Conservation (phyloP, 2,888 invertebrate genomes). For the Mycogona germanica region DNA sequence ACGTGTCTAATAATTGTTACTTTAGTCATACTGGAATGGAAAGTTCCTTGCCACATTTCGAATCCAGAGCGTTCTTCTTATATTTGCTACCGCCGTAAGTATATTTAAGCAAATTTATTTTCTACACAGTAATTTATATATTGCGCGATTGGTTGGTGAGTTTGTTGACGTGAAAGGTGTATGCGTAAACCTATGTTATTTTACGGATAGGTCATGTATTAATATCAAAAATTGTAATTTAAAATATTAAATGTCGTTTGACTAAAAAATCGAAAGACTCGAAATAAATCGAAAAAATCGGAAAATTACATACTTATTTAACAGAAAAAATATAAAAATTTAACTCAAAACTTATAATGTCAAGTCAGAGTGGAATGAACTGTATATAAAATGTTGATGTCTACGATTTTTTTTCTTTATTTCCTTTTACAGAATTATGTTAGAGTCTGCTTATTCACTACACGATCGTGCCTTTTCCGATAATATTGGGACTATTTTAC, state of each 20-base stretch:
- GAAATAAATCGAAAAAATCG: too few relatives aligned
- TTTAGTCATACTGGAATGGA: slow-evolving; percentile 25
- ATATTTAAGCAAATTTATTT: not conserved
- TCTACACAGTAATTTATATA: not conserved
- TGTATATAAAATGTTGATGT: slow-evolving; percentile 5
- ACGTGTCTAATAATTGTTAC: not conserved
- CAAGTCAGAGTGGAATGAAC: too few relatives aligned
- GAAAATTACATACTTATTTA: too few relatives aligned
- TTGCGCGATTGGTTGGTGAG: not conserved
- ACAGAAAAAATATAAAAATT: too few relatives aligned
- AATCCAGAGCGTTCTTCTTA: slow-evolving; percentile 39
- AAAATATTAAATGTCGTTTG: too few relatives aligned
- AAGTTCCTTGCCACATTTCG: slow-evolving; percentile 29
- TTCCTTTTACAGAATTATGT: slow-evolving; percentile 35
- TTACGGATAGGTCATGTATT: too few relatives aligned
- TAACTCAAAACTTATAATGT: too few relatives aligned
- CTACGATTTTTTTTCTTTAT: slow-evolving; percentile 7
- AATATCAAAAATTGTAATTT: too few relatives aligned
- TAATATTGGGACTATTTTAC: slow-evolving; percentile 60
- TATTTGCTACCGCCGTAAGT: slow-evolving; percentile 43
- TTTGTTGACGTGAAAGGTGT: too few relatives aligned
- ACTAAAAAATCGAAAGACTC: too few relatives aligned
- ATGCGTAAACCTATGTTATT: too few relatives aligned
- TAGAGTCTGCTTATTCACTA: slow-evolving; percentile 43
- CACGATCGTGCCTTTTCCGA: slow-evolving; percentile 65